phyloP scores from a whole-genome alignment of 2,888 invertebrate species.

The Dryadula phaetusa region DNA sequence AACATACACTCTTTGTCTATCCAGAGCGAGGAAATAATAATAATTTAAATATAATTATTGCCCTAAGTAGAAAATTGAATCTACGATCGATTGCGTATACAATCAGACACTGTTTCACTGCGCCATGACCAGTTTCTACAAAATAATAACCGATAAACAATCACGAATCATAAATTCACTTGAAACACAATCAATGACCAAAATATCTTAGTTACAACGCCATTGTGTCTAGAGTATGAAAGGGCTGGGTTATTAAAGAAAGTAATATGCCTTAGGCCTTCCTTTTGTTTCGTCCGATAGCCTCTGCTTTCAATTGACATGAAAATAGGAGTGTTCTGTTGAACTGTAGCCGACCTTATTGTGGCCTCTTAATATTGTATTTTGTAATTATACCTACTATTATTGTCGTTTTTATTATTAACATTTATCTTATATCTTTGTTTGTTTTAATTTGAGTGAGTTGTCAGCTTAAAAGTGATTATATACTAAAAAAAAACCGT shows the following conservation, averaged over 20 bases:
- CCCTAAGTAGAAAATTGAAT: no score
- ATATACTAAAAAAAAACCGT: no score
- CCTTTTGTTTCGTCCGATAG: conserved; percentile 33
- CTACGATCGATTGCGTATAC: no score
- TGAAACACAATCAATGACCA: conserved; percentile 25
- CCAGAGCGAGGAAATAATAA: no score
- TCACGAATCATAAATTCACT: conserved; percentile 2
- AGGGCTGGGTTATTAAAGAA: conserved; percentile 36
- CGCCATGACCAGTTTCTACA: no score
- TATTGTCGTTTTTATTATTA: not conserved
- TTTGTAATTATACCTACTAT: not conserved
- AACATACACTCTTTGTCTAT: no score
- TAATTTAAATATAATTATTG: no score
- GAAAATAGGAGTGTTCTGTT: conserved; percentile 30
- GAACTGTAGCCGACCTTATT: conserved; percentile 23
- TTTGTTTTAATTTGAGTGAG: no score
- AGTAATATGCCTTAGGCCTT: conserved; percentile 30
- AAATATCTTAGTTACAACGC: conserved; percentile 21
- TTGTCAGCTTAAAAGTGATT: no score
- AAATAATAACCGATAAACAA: conserved; percentile 5
- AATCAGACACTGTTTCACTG: no score
- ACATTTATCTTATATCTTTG: not conserved
- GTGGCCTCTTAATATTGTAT: conserved; percentile 22
- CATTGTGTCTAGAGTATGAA: conserved; percentile 33
- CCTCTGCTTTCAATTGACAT: conserved; percentile 32